A percentile compares a stretch with the other conserved stretches of the same genome.
These are phyloP conservation scores for Phania funesta DNA, from an alignment of 2,888 invertebrate species.

Conservation along the genomic window DNA sequence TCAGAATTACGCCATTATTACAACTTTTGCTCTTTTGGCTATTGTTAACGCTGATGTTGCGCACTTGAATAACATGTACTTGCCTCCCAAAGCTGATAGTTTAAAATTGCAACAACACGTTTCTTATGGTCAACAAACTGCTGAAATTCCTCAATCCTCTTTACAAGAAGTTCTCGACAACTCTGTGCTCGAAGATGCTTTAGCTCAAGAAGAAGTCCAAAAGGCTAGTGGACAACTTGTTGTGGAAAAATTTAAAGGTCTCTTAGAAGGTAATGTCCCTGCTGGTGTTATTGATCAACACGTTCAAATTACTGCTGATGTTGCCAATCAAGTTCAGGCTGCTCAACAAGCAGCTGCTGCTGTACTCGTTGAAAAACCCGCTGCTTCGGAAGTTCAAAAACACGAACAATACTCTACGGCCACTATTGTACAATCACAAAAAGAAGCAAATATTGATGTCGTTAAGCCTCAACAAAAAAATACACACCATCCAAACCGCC, in stretches of 20 bases:
- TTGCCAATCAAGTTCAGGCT: conserved; percentile 4
- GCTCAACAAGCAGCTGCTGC: conserved; percentile 3
- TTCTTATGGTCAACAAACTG: conserved; percentile 24
- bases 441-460: too few relatives aligned
- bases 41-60: conserved; percentile 73
- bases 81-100: conserved; percentile 56
- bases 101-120: conserved; percentile 12
- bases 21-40: conserved; percentile 70
- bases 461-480: not conserved
- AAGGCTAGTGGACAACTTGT: not conserved
- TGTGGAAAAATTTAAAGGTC: not conserved
- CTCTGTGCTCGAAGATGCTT: conserved; percentile 31
- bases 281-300: conserved; percentile 5
- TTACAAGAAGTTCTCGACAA: conserved; percentile 36
- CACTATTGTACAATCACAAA: conserved; percentile 18
- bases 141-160: conserved; percentile 32
- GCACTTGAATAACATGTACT: conserved; percentile 70
- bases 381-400: conserved; percentile 7
- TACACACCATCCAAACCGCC: not conserved
- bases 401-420: conserved; percentile 26
- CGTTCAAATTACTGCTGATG: not conserved
- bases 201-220: not conserved
- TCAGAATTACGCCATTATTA: conserved; percentile 70
- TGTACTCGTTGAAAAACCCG: not conserved
- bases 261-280: not conserved